Evolutionary conservation across 2,888 invertebrate genomes (phyloP).

Genomic region (Eupeodes latifasciatus): DNA sequence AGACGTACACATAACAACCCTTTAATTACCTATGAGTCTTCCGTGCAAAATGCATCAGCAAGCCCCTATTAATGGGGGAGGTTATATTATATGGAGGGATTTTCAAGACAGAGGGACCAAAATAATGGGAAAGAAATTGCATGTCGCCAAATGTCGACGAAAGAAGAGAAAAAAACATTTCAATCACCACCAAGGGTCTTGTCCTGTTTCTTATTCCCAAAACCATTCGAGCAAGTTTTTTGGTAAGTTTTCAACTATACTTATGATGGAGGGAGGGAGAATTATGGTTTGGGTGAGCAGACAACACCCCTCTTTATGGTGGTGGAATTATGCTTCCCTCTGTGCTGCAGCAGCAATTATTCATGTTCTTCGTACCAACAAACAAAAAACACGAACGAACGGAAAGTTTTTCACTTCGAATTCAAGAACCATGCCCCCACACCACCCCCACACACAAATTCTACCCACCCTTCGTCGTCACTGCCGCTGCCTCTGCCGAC

Average conservation of each 20-base stretch:
- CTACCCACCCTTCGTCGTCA: not conserved
- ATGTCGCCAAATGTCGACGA: conserved; percentile 64
- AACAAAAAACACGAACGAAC: conserved; percentile 4
- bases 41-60: not conserved
- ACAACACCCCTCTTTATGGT: conserved; percentile 60
- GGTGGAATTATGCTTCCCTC: conserved; percentile 37
- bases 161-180: conserved; percentile 20
- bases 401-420: conserved; percentile 50
- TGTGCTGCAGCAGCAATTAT: conserved; percentile 34
- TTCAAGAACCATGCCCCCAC: conserved; percentile 29
- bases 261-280: not conserved
- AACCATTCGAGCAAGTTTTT: not conserved
- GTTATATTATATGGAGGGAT: not conserved
- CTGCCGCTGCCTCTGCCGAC: not conserved
- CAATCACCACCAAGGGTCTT: conserved; percentile 21
- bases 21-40: conserved; percentile 1
- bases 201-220: conserved; percentile 18
- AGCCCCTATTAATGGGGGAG: not conserved
- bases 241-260: not conserved
- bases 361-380: conserved; percentile 9
- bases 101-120: not conserved
- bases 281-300: conserved; percentile 34
- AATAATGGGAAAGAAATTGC: conserved; percentile 62
- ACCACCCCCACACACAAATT: not conserved
- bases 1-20: conserved; percentile 13